Evolutionary conservation across 2,113 vertebrate species (phyloP), one percentile per base, ranked within the genome.

Genomic region (Passer domesticus): DNA sequence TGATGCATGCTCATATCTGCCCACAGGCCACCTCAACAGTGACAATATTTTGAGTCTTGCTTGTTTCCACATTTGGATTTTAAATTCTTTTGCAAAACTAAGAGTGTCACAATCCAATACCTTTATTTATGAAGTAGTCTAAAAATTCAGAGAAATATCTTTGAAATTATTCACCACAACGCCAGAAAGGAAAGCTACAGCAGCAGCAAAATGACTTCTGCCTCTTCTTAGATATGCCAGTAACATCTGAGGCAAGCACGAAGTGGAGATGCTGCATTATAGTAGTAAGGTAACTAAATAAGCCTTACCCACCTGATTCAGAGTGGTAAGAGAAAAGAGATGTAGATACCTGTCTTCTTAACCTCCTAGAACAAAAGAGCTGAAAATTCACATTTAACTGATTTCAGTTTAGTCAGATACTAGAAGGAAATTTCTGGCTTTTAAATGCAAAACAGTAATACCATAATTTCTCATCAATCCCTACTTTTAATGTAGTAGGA

Each of bases 1-100:
- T 9, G n/a, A 72, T 28, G 30, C 25, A 63, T 0, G 1, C 10
- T 35, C 0, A 0, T n/a, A 75, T 55, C 37, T 50, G n/a, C 25
- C 66, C 68, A 78, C 6, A 78, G 50, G 74, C 5, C 25, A 69
- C 31, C 8, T 83, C 41, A 63, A 33, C 15, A 67, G 15, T 7
- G 30, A 60, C 62, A 66, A 46, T 35, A 20, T 66, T 55, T 46
- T 24, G 25, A 69, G 18, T 47, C 37, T 59, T 23, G 18, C 8
- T 27, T 63, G 21, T 72, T 92, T 80, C 21, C 35, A 83, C 4
- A 0, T 43, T 22, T 74, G 46, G 8, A 56, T 62, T 94, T 75
- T 30, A 82, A 60, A 8, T 15, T 23, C 8, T 50, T 89, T 15
- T 31, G 35, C 6, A 1, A 20, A 83, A 63, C 49, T 50, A 49